A percentile compares a stretch with the other conserved stretches of the same genome.
phyloP scores from a whole-genome alignment of 2,888 invertebrate genomes.

The Metellina segmentata region DNA sequence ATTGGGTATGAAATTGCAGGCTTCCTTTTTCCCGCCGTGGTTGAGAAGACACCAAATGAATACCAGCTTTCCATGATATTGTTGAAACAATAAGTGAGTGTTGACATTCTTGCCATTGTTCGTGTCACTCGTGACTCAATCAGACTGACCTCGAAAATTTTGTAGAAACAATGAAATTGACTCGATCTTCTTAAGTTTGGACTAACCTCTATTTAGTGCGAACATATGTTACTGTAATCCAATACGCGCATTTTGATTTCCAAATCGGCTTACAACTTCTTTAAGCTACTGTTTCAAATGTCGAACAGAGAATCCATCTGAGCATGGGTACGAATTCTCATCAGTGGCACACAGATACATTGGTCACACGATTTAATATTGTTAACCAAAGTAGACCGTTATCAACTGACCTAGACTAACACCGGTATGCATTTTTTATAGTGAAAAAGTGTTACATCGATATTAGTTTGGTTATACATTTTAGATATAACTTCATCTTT shows the following conservation, averaged over 20 bases:
- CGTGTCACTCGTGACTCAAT: constrained; percentile 50
- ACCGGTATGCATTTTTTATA: too few relatives aligned
- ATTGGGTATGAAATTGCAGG: constrained; percentile 11
- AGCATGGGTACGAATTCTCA: too few relatives aligned
- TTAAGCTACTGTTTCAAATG: not conserved
- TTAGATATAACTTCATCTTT: too few relatives aligned
- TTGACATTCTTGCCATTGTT: constrained; percentile 60
- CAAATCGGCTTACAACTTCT: not conserved
- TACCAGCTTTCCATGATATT: constrained; percentile 27
- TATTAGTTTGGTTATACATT: too few relatives aligned
- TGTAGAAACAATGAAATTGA: constrained; percentile 62
- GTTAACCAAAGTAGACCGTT: too few relatives aligned
- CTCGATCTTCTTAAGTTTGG: constrained; percentile 33
- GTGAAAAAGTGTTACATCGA: too few relatives aligned
- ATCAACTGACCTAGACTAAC: too few relatives aligned
- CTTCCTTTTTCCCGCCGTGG: constrained; percentile 41
- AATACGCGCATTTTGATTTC: constrained; percentile 6
- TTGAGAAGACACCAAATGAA: constrained; percentile 48
- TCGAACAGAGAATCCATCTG: not conserved
- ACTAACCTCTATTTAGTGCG: constrained; percentile 51
- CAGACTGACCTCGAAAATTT: constrained; percentile 63
- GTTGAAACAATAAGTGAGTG: constrained; percentile 60
- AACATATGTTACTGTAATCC: constrained; percentile 54
- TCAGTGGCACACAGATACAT: too few relatives aligned
- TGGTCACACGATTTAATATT: too few relatives aligned